Evolutionary conservation across 2,888 invertebrate species (phyloP).

Genomic region (Alsophila aescularia): DNA sequence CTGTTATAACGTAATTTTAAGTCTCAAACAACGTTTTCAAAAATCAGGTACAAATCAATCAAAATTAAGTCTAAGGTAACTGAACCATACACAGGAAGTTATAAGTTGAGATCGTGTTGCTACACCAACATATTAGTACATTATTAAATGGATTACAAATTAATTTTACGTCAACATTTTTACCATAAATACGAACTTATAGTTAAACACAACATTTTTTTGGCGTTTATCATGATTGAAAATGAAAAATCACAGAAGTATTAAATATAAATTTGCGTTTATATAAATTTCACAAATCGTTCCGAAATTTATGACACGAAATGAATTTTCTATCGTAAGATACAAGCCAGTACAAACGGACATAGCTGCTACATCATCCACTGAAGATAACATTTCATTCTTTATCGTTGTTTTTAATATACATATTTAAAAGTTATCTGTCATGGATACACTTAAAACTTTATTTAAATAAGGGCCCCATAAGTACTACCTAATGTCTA

Average conservation of each 20-base stretch:
- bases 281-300: constrained; percentile 16
- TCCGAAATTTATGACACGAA: not conserved
- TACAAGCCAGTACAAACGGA: constrained; percentile 10
- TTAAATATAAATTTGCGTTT: constrained; percentile 34
- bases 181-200: constrained; percentile 56
- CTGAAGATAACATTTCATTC: constrained; percentile 29
- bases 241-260: constrained; percentile 77
- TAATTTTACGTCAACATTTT: constrained; percentile 15
- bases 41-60: constrained; percentile 83
- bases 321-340: constrained; percentile 13
- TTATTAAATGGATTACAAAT: constrained; percentile 18
- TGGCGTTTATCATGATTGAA: constrained; percentile 69
- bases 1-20: constrained; percentile 76
- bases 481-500: constrained; percentile 69
- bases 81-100: constrained; percentile 74
- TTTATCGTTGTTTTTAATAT: constrained; percentile 31
- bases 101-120: constrained; percentile 74
- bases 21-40: constrained; percentile 70
- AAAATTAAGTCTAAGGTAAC: constrained; percentile 82
- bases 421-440: constrained; percentile 18
- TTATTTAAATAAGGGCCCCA: constrained; percentile 57
- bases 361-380: constrained; percentile 51
- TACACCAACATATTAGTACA: constrained; percentile 45
- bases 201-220: constrained; percentile 72
- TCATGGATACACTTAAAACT: constrained; percentile 37